Evolutionary conservation across 2,888 invertebrate genomes (phyloP).

Genomic region (Ametastegia equiseti): DNA sequence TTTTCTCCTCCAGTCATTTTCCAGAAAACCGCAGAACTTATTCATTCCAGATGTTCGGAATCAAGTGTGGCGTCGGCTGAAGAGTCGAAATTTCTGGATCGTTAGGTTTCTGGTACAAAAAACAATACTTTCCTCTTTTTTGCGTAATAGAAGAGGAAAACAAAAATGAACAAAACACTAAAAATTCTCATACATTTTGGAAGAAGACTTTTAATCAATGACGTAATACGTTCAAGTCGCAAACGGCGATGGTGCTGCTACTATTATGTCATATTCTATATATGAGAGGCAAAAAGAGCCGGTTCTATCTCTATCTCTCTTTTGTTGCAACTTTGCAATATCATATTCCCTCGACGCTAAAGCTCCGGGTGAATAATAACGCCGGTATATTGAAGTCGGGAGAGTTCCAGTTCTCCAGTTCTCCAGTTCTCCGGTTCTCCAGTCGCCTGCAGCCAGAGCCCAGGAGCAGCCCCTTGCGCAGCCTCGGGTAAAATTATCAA

Average conservation of each 20-base stretch:
- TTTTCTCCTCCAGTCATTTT: no score
- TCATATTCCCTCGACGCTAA: slow-evolving; percentile 4
- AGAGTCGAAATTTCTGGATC: no score
- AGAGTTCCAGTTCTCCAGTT: neutral
- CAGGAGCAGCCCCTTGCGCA: neutral
- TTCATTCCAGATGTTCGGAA: no score
- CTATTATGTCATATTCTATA: neutral
- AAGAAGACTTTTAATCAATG: neutral
- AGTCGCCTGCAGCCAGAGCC: neutral
- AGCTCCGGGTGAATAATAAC: slow-evolving; percentile 20
- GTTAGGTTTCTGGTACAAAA: no score
- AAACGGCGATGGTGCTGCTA: neutral
- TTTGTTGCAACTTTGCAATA: slow-evolving; percentile 27
- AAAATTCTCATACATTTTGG: neutral
- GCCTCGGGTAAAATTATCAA: neutral
- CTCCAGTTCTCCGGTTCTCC: no score
- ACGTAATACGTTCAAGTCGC: neutral
- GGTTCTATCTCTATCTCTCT: neutral
- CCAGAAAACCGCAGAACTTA: no score
- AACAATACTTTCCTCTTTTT: no score
- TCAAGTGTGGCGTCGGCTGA: no score
- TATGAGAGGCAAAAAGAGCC: neutral
- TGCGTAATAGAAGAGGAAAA: no score
- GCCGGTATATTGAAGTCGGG: slow-evolving; percentile 23
- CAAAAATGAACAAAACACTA: no score